A percentile compares a stretch with the other conserved stretches of the same genome.
Evolutionary conservation across 2,888 invertebrate species (phyloP).

Genomic region (Acrobasis suavella): DNA sequence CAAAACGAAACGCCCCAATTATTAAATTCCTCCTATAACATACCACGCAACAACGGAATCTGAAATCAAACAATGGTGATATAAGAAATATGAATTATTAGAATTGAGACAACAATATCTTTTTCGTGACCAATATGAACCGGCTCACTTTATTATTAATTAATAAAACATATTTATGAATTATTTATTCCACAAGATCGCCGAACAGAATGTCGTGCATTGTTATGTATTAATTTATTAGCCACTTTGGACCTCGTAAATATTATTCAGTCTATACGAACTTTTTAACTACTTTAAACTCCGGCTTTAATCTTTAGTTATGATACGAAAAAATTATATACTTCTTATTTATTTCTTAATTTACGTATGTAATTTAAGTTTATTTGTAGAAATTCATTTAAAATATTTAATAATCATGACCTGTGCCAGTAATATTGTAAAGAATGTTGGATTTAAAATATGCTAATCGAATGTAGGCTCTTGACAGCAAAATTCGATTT

Average conservation of each 20-base stretch:
- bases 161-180: conserved; percentile 71
- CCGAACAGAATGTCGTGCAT: conserved; percentile 51
- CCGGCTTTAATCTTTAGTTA: conserved; percentile 33
- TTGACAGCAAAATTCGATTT: conserved; percentile 52
- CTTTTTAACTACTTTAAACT: conserved; percentile 26
- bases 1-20: conserved; percentile 64
- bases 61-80: conserved; percentile 58
- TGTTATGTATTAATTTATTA: conserved; percentile 64
- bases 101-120: conserved; percentile 57
- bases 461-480: conserved; percentile 50
- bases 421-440: conserved; percentile 33
- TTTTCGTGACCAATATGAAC: conserved; percentile 48
- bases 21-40: conserved; percentile 68
- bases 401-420: conserved; percentile 27
- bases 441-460: conserved; percentile 38
- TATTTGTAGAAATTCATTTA: conserved; percentile 3
- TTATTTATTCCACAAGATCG: conserved; percentile 59
- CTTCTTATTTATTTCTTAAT: conserved; percentile 31
- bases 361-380: conserved; percentile 20
- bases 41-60: conserved; percentile 53
- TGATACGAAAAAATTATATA: conserved; percentile 29
- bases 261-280: conserved; percentile 36
- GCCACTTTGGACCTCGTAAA: conserved; percentile 52
- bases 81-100: conserved; percentile 70
- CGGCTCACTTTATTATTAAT: conserved; percentile 63